These are phyloP conservation scores for Tenthredo amoena DNA, from an alignment of 2,888 invertebrate species.

Conservation along the genomic window DNA sequence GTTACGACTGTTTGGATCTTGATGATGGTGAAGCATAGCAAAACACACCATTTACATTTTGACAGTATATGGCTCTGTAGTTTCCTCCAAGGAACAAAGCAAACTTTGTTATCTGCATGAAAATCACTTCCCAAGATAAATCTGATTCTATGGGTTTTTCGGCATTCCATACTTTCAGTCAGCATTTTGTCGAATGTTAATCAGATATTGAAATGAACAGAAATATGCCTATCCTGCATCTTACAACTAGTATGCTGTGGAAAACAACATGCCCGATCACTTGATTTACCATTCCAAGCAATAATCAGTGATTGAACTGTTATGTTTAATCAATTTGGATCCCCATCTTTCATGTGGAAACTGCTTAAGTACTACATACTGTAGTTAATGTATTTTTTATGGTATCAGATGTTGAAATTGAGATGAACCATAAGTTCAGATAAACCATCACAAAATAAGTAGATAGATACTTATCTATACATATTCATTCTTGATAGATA, in stretches of 20 bases:
- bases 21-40: neutral
- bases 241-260: neutral
- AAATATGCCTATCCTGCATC: neutral
- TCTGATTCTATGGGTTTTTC: neutral
- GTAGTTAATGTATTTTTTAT: neutral
- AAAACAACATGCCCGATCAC: neutral
- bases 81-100: neutral
- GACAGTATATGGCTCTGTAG: neutral
- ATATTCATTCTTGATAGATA: neutral
- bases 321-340: neutral
- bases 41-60: neutral
- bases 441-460: neutral
- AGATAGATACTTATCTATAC: neutral
- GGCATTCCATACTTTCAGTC: neutral
- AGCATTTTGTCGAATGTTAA: neutral
- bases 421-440: constrained; percentile 1
- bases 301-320: neutral
- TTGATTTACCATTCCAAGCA: neutral
- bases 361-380: neutral
- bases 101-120: neutral
- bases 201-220: neutral
- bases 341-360: neutral
- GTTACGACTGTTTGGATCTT: neutral
- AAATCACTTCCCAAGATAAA: neutral
- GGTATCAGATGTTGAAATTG: neutral